Base-by-base conservation (phyloP, 2,113 vertebrate species). In the Eulemur rufifrons region DNA sequence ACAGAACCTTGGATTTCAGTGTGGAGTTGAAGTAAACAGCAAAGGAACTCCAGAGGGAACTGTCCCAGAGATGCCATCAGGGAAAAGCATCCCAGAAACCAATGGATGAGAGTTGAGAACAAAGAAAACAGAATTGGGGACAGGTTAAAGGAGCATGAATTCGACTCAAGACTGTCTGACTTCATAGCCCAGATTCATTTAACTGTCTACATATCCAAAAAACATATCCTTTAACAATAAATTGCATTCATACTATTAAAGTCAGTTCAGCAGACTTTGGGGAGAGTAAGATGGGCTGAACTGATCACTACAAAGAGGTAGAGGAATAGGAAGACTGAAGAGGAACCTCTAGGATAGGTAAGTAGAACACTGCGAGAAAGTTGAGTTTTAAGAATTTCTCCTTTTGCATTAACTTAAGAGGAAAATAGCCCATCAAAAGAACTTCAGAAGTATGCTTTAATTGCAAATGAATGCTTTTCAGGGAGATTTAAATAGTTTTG, bases 271-370 rank as follows among this genome's bases (percentile, higher is more conserved):
- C 52, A 87, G 59, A 64, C 15, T 23, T 32, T 59, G 6, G 27
- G 15, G 17, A 34, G 8, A 47, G 29, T 50, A 56, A 3, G 6
- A 4, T 11, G 8, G 5, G 13, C 2, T 3, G n/a, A 8, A 37
- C 42, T 10, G 8, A 45, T 64, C 32, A 18, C 47, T 47, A 21
- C 3, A 14, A n/a, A 45, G 37, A 81, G 15, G 4, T 15, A 25
- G 6, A 39, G 17, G 13, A 3, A 63, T 0, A 13, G 45, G 18
- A 5, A 56, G 42, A 18, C 18, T 56, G 20, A n/a, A 37, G 17
- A 74, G 52, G 54, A 66, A 11, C 14, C 27, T 80, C 61, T 13
- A 10, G 9, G 29, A 9, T 71, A 4, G 2, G 2, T 66, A n/a
- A n/a, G 37, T 54, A 20, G 85, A 76, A 14, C 50, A 23, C 29